These are phyloP conservation scores for Semnornis frantzii DNA, from an alignment of 2,113 vertebrate species.

Conservation along the genomic window DNA sequence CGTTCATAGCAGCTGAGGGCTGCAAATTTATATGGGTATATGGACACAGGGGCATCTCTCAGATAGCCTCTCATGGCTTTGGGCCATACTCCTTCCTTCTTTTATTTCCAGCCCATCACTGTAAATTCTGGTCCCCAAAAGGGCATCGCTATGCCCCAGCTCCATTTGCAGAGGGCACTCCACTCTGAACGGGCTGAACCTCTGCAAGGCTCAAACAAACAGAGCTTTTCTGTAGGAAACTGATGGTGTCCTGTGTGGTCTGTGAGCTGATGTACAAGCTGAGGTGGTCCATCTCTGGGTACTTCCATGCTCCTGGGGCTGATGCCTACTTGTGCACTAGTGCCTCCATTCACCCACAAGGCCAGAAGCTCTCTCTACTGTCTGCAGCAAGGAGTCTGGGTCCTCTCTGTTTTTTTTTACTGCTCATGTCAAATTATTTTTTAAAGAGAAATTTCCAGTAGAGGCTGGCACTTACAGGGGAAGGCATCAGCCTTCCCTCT, in stretches of 20 bases:
- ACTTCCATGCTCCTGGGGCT: neutral
- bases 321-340: neutral
- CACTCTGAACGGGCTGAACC: accelerated
- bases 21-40: neutral
- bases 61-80: accelerated
- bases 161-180: neutral
- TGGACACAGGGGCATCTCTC: neutral
- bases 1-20: accelerated
- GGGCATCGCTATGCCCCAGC: neutral
- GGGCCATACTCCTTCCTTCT: neutral
- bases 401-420: neutral
- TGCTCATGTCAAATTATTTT: neutral
- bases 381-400: accelerated
- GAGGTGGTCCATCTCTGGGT: neutral
- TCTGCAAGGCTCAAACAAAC: neutral
- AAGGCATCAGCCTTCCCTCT: neutral
- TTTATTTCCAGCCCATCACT: neutral
- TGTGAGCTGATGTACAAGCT: neutral
- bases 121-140: neutral
- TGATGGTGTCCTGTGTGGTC: neutral
- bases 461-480: neutral
- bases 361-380: neutral
- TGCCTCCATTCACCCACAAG: neutral
- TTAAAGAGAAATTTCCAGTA: neutral
- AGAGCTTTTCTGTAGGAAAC: neutral